Evolutionary conservation across 1,140 invertebrate genomes (phyloP).

Genomic region (Physella acuta): DNA sequence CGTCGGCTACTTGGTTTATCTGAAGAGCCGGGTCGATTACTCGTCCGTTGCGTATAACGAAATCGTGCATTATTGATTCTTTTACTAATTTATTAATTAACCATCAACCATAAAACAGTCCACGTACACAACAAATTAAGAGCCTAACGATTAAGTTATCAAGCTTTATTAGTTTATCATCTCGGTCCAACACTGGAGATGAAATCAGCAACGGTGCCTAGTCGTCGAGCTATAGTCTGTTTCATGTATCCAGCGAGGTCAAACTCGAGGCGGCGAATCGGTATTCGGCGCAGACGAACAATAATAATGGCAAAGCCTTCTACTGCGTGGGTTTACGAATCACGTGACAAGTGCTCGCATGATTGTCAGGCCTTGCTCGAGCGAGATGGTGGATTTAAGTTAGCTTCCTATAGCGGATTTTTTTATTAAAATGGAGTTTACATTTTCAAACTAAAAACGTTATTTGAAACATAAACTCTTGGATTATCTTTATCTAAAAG

Average conservation of each 20-base stretch:
- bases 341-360: conserved; percentile 6
- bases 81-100: neutral
- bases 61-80: conserved; percentile 27
- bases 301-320: neutral
- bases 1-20: conserved; percentile 37
- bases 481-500: neutral
- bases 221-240: conserved; percentile 7
- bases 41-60: conserved; percentile 44
- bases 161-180: neutral
- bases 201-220: neutral
- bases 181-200: neutral
- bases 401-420: neutral
- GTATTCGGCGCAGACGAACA: neutral
- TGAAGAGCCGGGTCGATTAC: conserved; percentile 45
- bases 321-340: conserved; percentile 9
- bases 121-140: neutral
- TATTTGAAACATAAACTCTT: neutral
- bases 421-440: no score
- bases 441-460: no score
- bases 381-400: neutral
- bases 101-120: neutral
- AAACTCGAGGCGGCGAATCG: neutral
- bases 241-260: neutral
- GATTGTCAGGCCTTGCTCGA: neutral
- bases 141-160: neutral